Evolutionary conservation across 1,140 invertebrate species (phyloP).

Genomic region (Panagrolaimus sp.): DNA sequence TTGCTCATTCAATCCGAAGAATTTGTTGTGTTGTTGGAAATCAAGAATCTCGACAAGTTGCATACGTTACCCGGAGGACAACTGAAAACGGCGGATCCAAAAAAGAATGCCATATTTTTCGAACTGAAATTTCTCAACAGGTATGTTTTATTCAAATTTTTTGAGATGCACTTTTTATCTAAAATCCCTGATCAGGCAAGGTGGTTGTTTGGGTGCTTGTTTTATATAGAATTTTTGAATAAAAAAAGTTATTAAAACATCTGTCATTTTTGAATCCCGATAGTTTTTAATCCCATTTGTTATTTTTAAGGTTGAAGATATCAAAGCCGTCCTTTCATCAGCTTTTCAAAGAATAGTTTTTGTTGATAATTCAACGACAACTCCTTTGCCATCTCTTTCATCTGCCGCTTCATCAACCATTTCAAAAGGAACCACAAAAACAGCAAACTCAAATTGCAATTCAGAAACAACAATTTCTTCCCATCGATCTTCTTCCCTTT

Average conservation of each 20-base stretch:
- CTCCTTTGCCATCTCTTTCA: background rate
- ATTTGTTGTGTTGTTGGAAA: slow-evolving; percentile 12
- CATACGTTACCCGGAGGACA: background rate
- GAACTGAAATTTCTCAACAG: slow-evolving; percentile 4
- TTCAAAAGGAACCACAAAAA: too few species aligned
- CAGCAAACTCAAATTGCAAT: background rate
- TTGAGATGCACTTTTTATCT: too few species aligned
- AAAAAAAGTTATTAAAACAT: too few species aligned
- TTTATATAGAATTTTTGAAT: too few species aligned
- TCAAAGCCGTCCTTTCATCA: background rate
- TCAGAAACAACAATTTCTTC: slow-evolving; percentile 11
- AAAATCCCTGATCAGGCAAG: too few species aligned
- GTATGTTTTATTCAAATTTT: too few species aligned
- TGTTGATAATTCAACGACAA: background rate
- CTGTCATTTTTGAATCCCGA: background rate
- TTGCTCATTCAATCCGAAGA: slow-evolving; percentile 3
- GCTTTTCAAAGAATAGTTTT: slow-evolving; percentile 6
- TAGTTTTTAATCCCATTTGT: background rate
- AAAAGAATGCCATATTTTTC: slow-evolving; percentile 12
- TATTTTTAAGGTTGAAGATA: slow-evolving; percentile 11
- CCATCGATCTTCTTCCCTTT: background rate
- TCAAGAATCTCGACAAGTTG: background rate
- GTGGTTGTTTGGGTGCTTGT: too few species aligned
- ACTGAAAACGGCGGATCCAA: background rate
- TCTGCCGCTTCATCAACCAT: background rate